A percentile compares a stretch with the other conserved stretches of the same genome.
Evolutionary conservation across 2,113 vertebrate genomes (phyloP).

Genomic region (Pycnonotus jocosus): DNA sequence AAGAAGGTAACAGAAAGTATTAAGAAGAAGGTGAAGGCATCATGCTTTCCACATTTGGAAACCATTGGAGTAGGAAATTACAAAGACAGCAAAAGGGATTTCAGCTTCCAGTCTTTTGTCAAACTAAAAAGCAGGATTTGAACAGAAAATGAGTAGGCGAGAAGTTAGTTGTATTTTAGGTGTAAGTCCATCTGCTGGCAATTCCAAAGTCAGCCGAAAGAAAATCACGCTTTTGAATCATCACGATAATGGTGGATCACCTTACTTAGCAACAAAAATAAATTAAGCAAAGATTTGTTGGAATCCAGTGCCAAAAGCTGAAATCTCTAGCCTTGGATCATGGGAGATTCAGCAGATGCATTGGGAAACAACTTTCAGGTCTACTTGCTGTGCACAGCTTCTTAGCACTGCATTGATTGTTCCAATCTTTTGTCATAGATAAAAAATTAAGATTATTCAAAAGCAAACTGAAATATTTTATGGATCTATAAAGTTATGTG

Average conservation of each 20-base stretch:
- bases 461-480: not conserved
- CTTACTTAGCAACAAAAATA: not conserved
- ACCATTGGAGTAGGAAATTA: not conserved
- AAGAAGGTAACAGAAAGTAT: not conserved
- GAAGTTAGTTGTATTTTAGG: not conserved
- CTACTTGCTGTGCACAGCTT: not conserved
- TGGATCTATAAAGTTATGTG: not conserved
- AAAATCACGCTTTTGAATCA: conserved; percentile 90
- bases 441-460: not conserved
- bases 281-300: not conserved
- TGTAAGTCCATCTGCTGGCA: conserved; percentile 77
- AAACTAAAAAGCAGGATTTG: not conserved
- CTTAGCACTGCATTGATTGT: not conserved
- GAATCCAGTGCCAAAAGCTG: not conserved
- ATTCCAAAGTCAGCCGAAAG: conserved; percentile 83
- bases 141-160: not conserved
- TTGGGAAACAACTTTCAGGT: not conserved
- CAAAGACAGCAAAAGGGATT: not conserved
- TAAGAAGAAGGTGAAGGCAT: not conserved
- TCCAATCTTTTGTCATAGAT: not conserved
- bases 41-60: not conserved
- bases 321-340: not conserved
- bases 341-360: not conserved
- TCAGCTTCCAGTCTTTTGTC: not conserved
- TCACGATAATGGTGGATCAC: conserved; percentile 81